A percentile compares a stretch with the other conserved stretches of the same genome.
These are phyloP conservation scores for Oreochromis spilurus DNA, from an alignment of 2,113 vertebrate genomes.

Conservation along the genomic window DNA sequence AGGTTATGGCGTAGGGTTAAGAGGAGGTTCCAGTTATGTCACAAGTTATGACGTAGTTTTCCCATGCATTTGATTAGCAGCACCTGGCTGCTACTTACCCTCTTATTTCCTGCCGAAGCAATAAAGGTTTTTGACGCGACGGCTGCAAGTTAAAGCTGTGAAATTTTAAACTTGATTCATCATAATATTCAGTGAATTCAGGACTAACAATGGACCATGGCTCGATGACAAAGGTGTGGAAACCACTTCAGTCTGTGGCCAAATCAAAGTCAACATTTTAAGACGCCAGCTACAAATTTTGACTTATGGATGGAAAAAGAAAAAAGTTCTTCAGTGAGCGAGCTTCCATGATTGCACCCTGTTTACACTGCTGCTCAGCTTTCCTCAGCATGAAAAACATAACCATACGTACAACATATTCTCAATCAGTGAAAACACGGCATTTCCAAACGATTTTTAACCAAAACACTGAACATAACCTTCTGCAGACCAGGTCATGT, in stretches of 20 bases:
- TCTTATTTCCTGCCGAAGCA: background rate
- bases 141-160: background rate
- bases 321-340: background rate
- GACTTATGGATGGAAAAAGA: background rate
- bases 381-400: background rate
- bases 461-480: background rate
- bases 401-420: background rate
- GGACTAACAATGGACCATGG: background rate
- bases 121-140: background rate
- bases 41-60: background rate
- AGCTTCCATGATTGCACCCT: accelerated
- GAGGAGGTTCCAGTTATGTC: background rate
- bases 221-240: background rate
- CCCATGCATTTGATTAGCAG: background rate
- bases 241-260: background rate
- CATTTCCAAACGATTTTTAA: background rate
- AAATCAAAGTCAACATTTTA: background rate
- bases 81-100: background rate
- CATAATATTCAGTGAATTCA: background rate
- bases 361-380: accelerated
- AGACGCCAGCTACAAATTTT: background rate
- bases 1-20: background rate
- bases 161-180: background rate
- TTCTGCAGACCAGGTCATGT: background rate
- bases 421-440: background rate